A percentile compares a stretch with the other conserved stretches of the same genome.
phyloP scores from a whole-genome alignment of 2,113 vertebrate genomes.

The Microtus oregoni region DNA sequence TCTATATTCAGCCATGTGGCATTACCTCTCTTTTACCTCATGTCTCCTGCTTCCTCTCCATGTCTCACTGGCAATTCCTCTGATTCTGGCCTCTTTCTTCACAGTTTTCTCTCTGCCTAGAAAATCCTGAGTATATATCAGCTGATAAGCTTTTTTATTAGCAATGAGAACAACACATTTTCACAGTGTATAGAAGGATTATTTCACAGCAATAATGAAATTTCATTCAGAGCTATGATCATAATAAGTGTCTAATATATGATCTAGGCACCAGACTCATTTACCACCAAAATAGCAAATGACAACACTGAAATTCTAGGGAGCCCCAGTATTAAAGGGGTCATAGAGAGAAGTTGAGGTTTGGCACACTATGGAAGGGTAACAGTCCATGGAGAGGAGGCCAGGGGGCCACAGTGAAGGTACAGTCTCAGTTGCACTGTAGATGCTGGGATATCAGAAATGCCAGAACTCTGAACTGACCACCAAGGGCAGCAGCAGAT shows the following conservation, averaged over 20 bases:
- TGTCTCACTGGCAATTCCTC: not conserved
- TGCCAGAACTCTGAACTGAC: not conserved
- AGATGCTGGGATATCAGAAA: not conserved
- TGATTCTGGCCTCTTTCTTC: not conserved
- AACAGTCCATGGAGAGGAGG: not conserved
- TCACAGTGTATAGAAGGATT: not conserved
- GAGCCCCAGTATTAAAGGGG: not conserved
- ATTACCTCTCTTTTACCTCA: not conserved
- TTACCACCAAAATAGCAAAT: not conserved
- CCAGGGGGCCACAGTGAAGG: not conserved
- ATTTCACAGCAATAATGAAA: not conserved
- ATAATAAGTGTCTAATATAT: not conserved
- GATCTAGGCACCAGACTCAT: rapidly evolving
- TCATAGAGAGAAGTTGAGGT: not conserved
- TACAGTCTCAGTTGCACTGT: not conserved
- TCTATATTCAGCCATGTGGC: not conserved
- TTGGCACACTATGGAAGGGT: not conserved
- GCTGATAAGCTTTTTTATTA: not conserved
- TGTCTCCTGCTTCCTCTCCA: not conserved
- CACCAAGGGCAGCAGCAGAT: not conserved
- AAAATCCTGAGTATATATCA: not conserved
- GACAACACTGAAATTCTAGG: not conserved
- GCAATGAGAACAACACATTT: not conserved
- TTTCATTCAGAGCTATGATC: not conserved
- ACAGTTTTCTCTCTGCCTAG: rapidly evolving